Base-by-base conservation (phyloP, 2,888 invertebrate species). In the Rhagonycha lutea region DNA sequence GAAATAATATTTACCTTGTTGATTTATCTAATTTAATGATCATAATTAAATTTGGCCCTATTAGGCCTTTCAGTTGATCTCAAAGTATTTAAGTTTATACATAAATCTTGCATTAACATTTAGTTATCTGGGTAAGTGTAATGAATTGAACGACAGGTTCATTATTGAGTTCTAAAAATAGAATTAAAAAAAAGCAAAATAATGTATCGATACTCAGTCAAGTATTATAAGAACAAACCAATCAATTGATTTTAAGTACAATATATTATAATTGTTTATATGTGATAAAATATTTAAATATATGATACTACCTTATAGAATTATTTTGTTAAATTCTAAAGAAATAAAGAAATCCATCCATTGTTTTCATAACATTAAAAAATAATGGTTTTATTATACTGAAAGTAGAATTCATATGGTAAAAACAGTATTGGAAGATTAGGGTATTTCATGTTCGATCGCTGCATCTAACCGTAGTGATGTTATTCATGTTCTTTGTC, bases 401-500 rank as follows among this genome's bases (percentile, higher is more conserved):
- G 47, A 47, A 47, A 47, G 47, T 47, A n/a, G 47, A 47, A 47
- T n/a, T 47, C 47, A 47, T 47, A 47, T 47, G 47, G 47, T 47
- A 47, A 47, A 47, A 47, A 47, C 47, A n/a, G 47, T n/a, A 47
- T 47, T 47, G 47, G 47, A 47, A 47, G 29, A 65, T 62, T 29
- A 68, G 63, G 68, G 72, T 32, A 23, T 65, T 75, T 18, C 73
- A 69, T 69, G 73, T 68, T 75, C 75, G 72, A 69, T 68, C 63
- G 47, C 71, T 61, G 68, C 24, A 61, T 62, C 70, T 68, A 67
- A 72, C 72, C 68, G 70, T 70, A 71, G 47, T 47, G 74, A 75
- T 75, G 75, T 75, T 75, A 75, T 75, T 72, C 75, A 75, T 69
- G 75, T 72, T 72, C 75, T 72, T 75, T 75, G 75, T 71, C 71